Conservation (phyloP, 2,113 vertebrate species). For the Nothocercus nigrocapillus region DNA sequence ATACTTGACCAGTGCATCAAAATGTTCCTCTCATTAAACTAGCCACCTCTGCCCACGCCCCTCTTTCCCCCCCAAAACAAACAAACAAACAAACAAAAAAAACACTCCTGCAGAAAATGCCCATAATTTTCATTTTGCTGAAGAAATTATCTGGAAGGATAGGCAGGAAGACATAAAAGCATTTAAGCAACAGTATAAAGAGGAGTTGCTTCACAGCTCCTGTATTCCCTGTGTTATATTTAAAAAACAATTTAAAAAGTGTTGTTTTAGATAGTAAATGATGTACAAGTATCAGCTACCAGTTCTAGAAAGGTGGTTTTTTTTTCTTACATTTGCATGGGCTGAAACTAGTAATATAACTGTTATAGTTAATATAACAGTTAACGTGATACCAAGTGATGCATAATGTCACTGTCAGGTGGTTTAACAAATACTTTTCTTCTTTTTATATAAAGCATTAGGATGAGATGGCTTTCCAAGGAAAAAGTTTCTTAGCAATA, state of each 20-base stretch:
- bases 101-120: not conserved
- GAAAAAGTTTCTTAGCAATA: not conserved
- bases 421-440: not conserved
- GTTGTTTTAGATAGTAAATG: not conserved
- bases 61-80: no score
- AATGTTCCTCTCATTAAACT: not conserved
- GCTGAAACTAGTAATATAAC: not conserved
- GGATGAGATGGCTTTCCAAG: not conserved
- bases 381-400: not conserved
- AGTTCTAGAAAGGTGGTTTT: not conserved
- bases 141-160: not conserved
- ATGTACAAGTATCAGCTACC: not conserved
- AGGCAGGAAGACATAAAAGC: not conserved
- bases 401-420: not conserved
- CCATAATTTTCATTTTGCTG: not conserved
- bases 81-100: not conserved
- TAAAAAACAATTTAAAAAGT: not conserved
- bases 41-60: not conserved
- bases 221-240: not conserved
- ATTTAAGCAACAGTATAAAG: not conserved
- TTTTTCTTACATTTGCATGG: rapidly evolving
- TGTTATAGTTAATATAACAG: not conserved
- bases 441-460: not conserved
- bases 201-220: not conserved
- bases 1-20: not conserved